A percentile compares a stretch with the other conserved stretches of the same genome.
These are phyloP conservation scores for Acrocephalus kingi DNA, from an alignment of 2,113 vertebrate genomes.

Conservation along the genomic window DNA sequence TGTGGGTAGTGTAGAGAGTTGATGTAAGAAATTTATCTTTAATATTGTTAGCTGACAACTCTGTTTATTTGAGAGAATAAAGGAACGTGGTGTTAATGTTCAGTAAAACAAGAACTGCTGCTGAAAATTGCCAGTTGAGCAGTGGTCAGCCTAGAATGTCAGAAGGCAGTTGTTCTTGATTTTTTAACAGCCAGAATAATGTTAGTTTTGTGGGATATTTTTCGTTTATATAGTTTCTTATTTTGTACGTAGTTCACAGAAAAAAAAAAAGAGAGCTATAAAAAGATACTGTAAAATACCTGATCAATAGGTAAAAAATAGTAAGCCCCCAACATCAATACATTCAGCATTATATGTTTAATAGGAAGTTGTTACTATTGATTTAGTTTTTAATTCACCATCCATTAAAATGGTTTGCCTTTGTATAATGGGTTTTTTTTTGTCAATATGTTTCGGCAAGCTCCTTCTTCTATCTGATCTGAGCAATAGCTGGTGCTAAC, in stretches of 20 bases:
- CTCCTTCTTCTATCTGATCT: neutral
- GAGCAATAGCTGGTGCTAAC: neutral
- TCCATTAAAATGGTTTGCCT: neutral
- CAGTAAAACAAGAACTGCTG: neutral
- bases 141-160: neutral
- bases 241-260: neutral
- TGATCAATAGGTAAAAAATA: neutral
- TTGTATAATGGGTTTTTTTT: neutral
- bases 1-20: neutral
- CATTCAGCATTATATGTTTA: neutral
- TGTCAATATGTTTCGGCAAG: neutral
- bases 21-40: neutral
- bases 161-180: neutral
- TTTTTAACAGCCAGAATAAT: neutral
- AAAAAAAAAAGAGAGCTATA: neutral
- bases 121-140: neutral
- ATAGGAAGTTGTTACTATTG: neutral
- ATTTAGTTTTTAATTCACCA: neutral
- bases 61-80: neutral
- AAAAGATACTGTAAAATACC: neutral
- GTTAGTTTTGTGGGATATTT: neutral
- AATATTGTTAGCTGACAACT: neutral
- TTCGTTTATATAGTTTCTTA: neutral
- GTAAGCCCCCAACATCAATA: fast-evolving
- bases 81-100: neutral